Evolutionary conservation across 2,888 invertebrate species (phyloP), one percentile per base, ranked within the genome.

Genomic region (Apeira syringaria): DNA sequence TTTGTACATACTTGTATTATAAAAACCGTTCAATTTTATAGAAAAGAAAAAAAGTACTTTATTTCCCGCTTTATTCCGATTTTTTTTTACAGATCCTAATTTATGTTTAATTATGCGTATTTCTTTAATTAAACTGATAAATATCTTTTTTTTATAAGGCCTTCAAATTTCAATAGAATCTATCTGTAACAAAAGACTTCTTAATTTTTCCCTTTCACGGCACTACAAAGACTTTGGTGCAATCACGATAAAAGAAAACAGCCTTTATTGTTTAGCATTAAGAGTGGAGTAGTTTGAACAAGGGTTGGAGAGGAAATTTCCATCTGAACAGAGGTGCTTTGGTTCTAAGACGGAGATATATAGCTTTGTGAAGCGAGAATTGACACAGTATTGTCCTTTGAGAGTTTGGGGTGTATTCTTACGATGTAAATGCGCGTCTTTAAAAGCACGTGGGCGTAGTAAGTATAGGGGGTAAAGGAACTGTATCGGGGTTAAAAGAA

Each of bases 381-480:
- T 72, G 77, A 74, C 72, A 73, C 68, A 77, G 74, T 74, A 77
- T 77, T 74, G 74, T 74, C 74, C 74, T 74, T 68, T 62, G 70
- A 67, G 68, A 44, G 61, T 46, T 53, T 50, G 40, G 43, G 41
- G 43, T 50, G 47, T 48, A 52, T 43, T 60, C 39, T 46, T 49
- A 52, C 49, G 31, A 37, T 49, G 58, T 55, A 57, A 68, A 63
- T 61, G 49, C 48, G 51, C 50, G 57, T 56, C 63, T 63, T 17
- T 56, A 53, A 53, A 12, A n/a, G 8, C 8, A 7, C 20, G 5
- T 13, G 31, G 36, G 17, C 22, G 27, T 27, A 43, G 1, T 32
- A 3, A 36, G 35, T 11, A 8, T 12, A 11, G 2, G 1, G 24
- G 24, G 9, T 1, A 8, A 24, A 20, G 7, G 6, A n/a, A n/a